A percentile compares a stretch with the other conserved stretches of the same genome.
These are phyloP conservation scores for Circaetus cinerascens DNA, from an alignment of 2,113 vertebrate species.

Conservation along the genomic window DNA sequence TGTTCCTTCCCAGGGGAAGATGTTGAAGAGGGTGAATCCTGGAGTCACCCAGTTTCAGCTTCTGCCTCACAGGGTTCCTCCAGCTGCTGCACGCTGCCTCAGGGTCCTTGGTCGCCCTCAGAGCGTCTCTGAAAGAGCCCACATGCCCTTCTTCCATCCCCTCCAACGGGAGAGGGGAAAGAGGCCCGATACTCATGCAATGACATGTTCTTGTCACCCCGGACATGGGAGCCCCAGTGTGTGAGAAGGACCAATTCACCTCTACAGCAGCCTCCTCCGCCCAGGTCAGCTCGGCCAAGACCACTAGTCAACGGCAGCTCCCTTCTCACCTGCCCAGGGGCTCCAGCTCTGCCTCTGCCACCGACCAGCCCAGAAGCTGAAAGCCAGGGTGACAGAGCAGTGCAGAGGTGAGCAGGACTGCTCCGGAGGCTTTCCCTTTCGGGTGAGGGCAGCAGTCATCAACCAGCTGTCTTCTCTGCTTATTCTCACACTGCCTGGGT, in stretches of 20 bases:
- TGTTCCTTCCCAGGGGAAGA: background rate
- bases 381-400: background rate
- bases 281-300: background rate
- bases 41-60: background rate
- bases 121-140: background rate
- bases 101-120: background rate
- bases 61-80: background rate
- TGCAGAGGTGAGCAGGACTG: background rate
- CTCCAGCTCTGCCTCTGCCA: background rate
- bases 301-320: background rate
- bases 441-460: background rate
- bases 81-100: background rate
- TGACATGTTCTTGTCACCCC: background rate
- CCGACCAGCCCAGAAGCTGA: background rate
- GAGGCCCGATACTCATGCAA: background rate
- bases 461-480: background rate
- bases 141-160: background rate
- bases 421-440: background rate
- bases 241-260: background rate
- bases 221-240: rapidly evolving
- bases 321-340: background rate
- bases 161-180: background rate
- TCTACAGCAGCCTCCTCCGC: background rate
- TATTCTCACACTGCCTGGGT: background rate
- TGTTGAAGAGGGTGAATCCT: background rate